Base-by-base conservation (phyloP, 2,888 invertebrate species). In the Morpho deidamia region DNA sequence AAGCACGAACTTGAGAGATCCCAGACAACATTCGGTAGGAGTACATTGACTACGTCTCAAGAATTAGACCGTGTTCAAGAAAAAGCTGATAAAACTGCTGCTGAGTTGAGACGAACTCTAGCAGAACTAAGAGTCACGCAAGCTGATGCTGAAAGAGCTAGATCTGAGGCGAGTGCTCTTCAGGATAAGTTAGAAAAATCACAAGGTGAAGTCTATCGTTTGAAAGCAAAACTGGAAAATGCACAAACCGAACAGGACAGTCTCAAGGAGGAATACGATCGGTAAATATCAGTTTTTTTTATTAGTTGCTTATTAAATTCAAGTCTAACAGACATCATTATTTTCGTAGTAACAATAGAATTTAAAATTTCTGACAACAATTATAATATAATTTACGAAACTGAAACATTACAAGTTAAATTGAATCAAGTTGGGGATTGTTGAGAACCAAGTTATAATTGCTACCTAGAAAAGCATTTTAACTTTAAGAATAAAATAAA, bases 191-290 rank as follows among this genome's bases (percentile, higher is more conserved):
- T 97, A 60, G 97, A 97, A 78, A 97, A 97, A 87, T 96, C 96
- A 53, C 97, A 97, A 83, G 97, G 97, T 59, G 97, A 98, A 83
- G 97, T 98, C 38, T 97, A 97, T 76, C 94, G 97, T 80, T 91
- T 97, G 67, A 97, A 97, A 82, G 97, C 97, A 40, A 95, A 97
- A 76, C 91, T 97, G 72, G 97, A 97, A 90, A 97, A 97, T 90
- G 97, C 97, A 80, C 97, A 97, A 90, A 96, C 96, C 57, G 97
- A 98, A 85, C 96, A 97, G 76, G 97, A 97, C 74, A 97, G 96
- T 76, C 91, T 97, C 65, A 95, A 96, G 62, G 97, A 97, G 76
- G 97, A 98, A 82, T 94, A 97, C 78, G 97, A 98, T 78, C 92
- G 92, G 86, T 88, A 64, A 78, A 78, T 74, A 55, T 55, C 23